Conservation (phyloP, 2,888 invertebrate species). For the Seira musarum region DNA sequence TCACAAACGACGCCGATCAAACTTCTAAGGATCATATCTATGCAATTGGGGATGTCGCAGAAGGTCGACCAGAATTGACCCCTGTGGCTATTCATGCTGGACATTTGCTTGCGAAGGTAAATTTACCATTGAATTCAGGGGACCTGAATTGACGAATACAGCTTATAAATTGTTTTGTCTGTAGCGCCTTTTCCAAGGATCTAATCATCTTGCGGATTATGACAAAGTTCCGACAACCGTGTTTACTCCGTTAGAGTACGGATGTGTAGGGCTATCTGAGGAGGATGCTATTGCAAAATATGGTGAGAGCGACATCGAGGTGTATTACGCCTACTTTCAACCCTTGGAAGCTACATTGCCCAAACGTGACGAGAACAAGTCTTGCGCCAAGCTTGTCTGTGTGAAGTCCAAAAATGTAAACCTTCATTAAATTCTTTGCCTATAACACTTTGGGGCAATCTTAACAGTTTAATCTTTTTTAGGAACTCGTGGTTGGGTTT, state of each 20-base stretch:
- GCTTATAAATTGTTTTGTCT: too few relatives aligned
- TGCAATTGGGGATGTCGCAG: constrained; percentile 77
- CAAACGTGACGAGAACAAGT: constrained; percentile 28
- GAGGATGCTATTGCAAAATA: constrained; percentile 75
- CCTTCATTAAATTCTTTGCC: too few relatives aligned
- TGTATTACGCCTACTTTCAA: constrained; percentile 75
- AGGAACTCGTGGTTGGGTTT: constrained; percentile 62
- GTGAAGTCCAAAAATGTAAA: constrained; percentile 70
- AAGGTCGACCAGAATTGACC: constrained; percentile 76
- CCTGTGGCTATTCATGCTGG: constrained; percentile 76
- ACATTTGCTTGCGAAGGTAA: constrained; percentile 74
- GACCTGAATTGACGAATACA: too few relatives aligned
- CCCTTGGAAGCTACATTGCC: constrained; percentile 68
- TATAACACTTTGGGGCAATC: too few relatives aligned
- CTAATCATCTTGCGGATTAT: too few relatives aligned
- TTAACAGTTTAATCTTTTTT: too few relatives aligned
- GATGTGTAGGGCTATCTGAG: constrained; percentile 76
- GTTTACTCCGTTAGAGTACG: constrained; percentile 79
- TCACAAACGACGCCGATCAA: constrained; percentile 82
- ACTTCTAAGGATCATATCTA: constrained; percentile 81
- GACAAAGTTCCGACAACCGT: constrained; percentile 78
- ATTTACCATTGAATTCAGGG: constrained; percentile 76
- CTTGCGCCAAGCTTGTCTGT: constrained; percentile 73
- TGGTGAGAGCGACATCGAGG: constrained; percentile 75
- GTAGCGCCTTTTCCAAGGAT: too few relatives aligned